Conservation (phyloP, 64 coral and sea anemone species). For the Hydrozoanthus tunicans region DNA sequence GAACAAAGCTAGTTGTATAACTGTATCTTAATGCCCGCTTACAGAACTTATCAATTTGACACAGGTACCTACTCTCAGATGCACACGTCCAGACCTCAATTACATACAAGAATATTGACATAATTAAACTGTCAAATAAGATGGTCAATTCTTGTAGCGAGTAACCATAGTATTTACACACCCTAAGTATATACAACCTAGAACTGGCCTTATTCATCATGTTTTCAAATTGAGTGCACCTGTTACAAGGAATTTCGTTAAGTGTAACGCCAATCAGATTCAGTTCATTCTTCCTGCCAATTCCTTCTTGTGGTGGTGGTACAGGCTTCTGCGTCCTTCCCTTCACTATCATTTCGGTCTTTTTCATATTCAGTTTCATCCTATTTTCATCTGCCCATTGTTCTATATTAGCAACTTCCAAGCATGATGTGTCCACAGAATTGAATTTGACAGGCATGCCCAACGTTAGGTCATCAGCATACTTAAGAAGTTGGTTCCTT, state of each 20-base stretch:
- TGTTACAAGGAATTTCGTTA: background rate
- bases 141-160: background rate
- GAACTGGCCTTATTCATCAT: no score
- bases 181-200: background rate
- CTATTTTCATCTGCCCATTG: constrained; percentile 36
- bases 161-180: constrained; percentile 1
- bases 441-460: constrained; percentile 1
- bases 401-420: constrained; percentile 26
- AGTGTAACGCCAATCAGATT: background rate
- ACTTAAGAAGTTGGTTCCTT: constrained; percentile 10
- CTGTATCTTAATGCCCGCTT: no score
- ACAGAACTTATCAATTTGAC: no score
- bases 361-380: constrained; percentile 12
- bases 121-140: background rate
- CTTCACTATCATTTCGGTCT: background rate
- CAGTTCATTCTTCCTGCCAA: constrained; percentile 2
- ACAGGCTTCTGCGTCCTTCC: constrained; percentile 11
- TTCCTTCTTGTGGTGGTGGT: background rate
- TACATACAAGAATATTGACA: background rate
- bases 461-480: constrained; percentile 7
- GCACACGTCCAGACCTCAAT: background rate
- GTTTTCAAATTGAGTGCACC: background rate
- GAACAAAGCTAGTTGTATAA: background rate
- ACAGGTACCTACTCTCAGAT: background rate
- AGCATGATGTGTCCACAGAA: constrained; percentile 22